Evolutionary conservation across 2,113 vertebrate species (phyloP), one percentile per base, ranked within the genome.

Genomic region (Callithrix jacchus): DNA sequence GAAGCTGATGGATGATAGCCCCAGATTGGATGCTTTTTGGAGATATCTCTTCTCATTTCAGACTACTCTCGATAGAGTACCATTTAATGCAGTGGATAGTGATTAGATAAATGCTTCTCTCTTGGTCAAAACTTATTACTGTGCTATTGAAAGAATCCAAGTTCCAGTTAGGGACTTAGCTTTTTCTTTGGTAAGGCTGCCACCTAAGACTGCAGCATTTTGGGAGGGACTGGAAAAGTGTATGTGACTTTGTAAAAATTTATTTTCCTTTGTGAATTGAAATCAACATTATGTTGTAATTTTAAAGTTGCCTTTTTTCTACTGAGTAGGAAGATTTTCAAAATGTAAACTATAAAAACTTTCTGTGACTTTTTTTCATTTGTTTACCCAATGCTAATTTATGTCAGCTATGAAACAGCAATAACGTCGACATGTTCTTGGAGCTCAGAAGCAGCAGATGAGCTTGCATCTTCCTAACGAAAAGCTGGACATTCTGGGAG

Each of bases 61-160:
- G 21, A 23, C 5, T 40, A 61, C 82, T 27, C 35, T 18, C 68
- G 49, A 89, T 18, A 73, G 42, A 89, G 68, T 37, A 37, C 42
- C 45, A 47, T 74, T 91, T 54, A 68, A 25, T 49, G 64, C 13
- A 80, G 92, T 58, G 45, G 79, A 30, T 16, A 84, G 56, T 47
- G 89, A 85, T 80, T 93, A 94, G 82, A 93, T 47, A 76, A 93
- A 93, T 84, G 37, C 8, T 80, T 18, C 45, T n/a, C 61, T 83
- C 5, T 17, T 71, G 66, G 49, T n/a, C 25, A 74, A 96, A 94
- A 95, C 3, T 30, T 93, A 81, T 66, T 58, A 30, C 42, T 52
- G 45, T 61, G 27, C 13, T 54, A 61, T 71, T 80, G 74, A 87
- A 95, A 88, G 61, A 68, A 80, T 40, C 23, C 61, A n/a, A 45